A percentile compares a stretch with the other conserved stretches of the same genome.
phyloP scores from a whole-genome alignment of 2,888 invertebrate genomes.

The Tetranychus piercei region DNA sequence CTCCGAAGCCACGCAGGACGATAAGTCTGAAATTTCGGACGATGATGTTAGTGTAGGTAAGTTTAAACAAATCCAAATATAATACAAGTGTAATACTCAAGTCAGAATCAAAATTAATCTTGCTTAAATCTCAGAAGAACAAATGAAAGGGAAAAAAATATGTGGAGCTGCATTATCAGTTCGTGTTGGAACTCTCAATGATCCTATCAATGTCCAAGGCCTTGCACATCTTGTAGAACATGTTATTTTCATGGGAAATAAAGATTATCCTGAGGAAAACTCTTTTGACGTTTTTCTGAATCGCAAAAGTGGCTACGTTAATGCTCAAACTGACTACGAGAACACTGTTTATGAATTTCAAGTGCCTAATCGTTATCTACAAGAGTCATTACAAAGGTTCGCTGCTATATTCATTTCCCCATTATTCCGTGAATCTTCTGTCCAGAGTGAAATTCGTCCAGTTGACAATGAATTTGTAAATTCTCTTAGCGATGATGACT shows the following conservation, averaged over 20 bases:
- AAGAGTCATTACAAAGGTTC: slow-evolving; percentile 14
- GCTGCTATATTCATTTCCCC: slow-evolving; percentile 18
- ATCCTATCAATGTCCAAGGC: slow-evolving; percentile 21
- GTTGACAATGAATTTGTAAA: slow-evolving; percentile 20
- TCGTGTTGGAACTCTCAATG: slow-evolving; percentile 16
- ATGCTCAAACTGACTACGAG: slow-evolving; percentile 22
- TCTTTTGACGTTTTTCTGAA: slow-evolving; percentile 20
- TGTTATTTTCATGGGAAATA: slow-evolving; percentile 22
- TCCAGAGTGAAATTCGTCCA: slow-evolving; percentile 20
- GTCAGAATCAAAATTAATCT: background rate
- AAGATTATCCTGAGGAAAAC: slow-evolving; percentile 22
- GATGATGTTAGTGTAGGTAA: background rate
- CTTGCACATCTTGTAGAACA: slow-evolving; percentile 23
- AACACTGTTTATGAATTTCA: slow-evolving; percentile 20
- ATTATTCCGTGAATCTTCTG: slow-evolving; percentile 12
- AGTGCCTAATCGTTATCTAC: slow-evolving; percentile 18
- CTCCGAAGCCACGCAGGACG: background rate
- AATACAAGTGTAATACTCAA: too few relatives aligned
- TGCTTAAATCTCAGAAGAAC: background rate
- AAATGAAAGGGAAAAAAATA: slow-evolving; percentile 8
- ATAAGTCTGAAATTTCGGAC: background rate
- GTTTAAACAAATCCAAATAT: background rate
- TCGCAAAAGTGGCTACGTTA: slow-evolving; percentile 18
- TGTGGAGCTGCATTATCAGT: slow-evolving; percentile 17
- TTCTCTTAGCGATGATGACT: slow-evolving; percentile 15